Conservation (phyloP, 2,888 invertebrate genomes). For the Colostygia pectinataria region DNA sequence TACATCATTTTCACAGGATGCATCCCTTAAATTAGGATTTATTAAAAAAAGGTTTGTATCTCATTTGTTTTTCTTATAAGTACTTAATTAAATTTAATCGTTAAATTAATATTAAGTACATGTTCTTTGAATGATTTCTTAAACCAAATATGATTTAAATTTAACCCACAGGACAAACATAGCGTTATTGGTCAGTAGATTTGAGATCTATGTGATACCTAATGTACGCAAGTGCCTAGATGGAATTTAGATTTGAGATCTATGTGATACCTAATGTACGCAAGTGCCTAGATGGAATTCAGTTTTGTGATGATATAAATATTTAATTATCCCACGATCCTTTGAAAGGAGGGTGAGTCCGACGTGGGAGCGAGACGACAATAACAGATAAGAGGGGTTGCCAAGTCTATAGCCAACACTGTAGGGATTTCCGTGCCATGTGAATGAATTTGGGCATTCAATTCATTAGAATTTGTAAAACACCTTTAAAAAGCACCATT, state of each 20-base stretch:
- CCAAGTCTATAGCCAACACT: conserved; percentile 59
- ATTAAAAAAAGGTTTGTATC: conserved; percentile 50
- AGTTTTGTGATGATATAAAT: conserved; percentile 68
- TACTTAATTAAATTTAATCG: no score
- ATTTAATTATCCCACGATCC: conserved; percentile 79
- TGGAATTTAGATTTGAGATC: conserved; percentile 23
- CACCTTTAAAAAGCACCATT: not conserved
- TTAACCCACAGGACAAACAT: not conserved
- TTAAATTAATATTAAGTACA: no score
- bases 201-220: no score
- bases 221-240: conserved; percentile 10
- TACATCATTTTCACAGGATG: conserved; percentile 63
- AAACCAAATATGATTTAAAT: no score
- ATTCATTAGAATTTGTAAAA: conserved; percentile 24
- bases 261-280: no score
- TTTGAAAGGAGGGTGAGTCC: conserved; percentile 62
- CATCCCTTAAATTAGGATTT: conserved; percentile 60
- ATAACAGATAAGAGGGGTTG: conserved; percentile 70
- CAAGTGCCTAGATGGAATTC: conserved; percentile 32
- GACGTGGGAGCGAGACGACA: conserved; percentile 60
- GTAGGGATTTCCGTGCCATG: conserved; percentile 55
- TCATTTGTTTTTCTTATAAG: not conserved
- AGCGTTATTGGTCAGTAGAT: not conserved
- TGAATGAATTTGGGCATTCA: conserved; percentile 50
- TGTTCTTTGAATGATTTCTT: no score